phyloP scores from a whole-genome alignment of 2,888 invertebrate genomes.

The Tyria jacobaeae region DNA sequence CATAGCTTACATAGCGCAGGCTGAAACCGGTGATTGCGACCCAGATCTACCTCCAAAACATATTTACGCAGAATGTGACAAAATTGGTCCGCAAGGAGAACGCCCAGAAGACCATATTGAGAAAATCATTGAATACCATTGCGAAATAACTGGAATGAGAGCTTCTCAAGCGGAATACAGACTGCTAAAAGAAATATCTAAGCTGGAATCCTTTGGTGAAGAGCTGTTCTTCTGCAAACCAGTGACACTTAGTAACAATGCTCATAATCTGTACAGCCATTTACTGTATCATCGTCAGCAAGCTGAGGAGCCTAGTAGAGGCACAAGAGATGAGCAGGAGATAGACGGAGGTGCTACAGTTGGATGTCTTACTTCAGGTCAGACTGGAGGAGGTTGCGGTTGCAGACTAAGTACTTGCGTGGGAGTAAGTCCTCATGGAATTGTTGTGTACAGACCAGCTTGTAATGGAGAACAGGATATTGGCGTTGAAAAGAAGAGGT shows the following conservation, averaged over 20 bases:
- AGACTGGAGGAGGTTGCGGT: conserved; percentile 77
- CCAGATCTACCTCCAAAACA: conserved; percentile 86
- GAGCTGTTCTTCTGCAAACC: conserved; percentile 93
- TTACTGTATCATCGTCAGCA: conserved; percentile 88
- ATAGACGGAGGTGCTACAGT: conserved; percentile 81
- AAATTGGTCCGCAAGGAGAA: conserved; percentile 87
- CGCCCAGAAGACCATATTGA: conserved; percentile 88
- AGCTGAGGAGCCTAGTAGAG: conserved; percentile 79
- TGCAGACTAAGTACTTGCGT: conserved; percentile 85
- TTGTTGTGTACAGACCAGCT: conserved; percentile 88
- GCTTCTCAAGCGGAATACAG: conserved; percentile 94
- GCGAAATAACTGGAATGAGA: conserved; percentile 88
- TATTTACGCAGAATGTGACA: conserved; percentile 88
- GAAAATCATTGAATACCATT: conserved; percentile 88
- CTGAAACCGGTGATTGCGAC: conserved; percentile 91
- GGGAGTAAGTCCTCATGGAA: conserved; percentile 94
- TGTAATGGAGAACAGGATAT: conserved; percentile 86
- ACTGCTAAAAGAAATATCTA: conserved; percentile 92
- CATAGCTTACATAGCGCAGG: conserved; percentile 92
- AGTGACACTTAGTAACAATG: conserved; percentile 86
- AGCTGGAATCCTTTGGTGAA: conserved; percentile 93
- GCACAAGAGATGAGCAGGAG: conserved; percentile 77
- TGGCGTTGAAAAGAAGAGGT: conserved; percentile 89
- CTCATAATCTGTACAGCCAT: conserved; percentile 92
- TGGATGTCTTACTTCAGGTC: conserved; percentile 78